Evolutionary conservation across 1,140 invertebrate genomes (phyloP).

Genomic region (Bombus sylvicola): DNA sequence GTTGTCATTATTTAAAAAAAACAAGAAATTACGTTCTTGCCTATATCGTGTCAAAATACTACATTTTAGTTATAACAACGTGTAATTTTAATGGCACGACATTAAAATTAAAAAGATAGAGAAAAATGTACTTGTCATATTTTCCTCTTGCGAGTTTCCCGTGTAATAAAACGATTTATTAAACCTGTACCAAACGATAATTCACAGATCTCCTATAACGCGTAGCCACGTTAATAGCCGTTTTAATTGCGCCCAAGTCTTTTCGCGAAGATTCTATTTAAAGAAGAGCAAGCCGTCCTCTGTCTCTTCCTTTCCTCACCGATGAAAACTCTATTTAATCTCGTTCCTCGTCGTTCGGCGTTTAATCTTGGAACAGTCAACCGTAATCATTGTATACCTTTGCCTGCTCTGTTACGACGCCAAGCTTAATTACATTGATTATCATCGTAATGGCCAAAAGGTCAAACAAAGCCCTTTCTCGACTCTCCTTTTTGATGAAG

Average conservation of each 20-base stretch:
- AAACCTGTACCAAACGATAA: background rate
- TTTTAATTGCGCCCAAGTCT: constrained; percentile 27
- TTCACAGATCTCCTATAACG: constrained; percentile 23
- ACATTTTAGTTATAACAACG: too few relatives aligned
- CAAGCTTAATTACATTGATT: constrained; percentile 43
- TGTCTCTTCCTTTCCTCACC: background rate
- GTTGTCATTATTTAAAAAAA: too few relatives aligned
- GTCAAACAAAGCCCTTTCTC: background rate
- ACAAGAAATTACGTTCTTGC: too few relatives aligned
- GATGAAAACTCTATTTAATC: constrained; percentile 15
- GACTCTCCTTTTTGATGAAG: too few relatives aligned
- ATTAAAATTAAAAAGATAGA: too few relatives aligned
- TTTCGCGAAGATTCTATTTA: constrained; percentile 23
- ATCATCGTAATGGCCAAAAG: background rate
- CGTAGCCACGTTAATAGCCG: constrained; percentile 37
- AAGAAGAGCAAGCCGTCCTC: constrained; percentile 1
- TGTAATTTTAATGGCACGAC: too few relatives aligned
- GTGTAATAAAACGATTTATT: constrained; percentile 3
- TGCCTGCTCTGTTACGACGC: constrained; percentile 16
- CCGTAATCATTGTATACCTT: constrained; percentile 35
- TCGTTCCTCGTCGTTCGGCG: background rate
- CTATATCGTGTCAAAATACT: too few relatives aligned
- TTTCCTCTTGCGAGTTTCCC: too few relatives aligned
- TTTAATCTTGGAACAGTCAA: constrained; percentile 37
- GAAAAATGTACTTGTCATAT: too few relatives aligned